Conservation (phyloP, 2,797 vertebrate species). For the Darevskia nairensis region DNA sequence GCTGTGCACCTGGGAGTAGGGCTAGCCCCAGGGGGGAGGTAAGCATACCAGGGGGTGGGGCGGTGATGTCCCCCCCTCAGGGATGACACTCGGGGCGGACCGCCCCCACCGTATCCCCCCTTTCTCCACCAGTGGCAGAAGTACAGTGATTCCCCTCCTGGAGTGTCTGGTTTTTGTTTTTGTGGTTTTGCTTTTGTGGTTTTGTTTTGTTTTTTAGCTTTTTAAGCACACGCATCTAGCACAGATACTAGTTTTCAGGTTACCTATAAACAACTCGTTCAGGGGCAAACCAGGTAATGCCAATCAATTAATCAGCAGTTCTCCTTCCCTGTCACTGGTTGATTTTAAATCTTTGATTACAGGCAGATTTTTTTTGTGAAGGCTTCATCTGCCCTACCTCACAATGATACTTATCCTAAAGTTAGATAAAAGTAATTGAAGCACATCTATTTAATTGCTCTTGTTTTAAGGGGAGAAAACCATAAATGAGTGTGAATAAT, state of each 20-base stretch:
- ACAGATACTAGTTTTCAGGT: neutral
- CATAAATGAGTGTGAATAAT: neutral
- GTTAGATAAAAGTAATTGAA: slow-evolving; percentile 22
- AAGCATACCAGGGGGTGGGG: too few relatives aligned
- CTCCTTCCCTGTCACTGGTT: neutral
- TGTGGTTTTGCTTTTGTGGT: too few relatives aligned
- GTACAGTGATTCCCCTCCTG: too few relatives aligned
- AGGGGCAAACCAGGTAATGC: neutral
- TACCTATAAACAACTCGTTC: neutral
- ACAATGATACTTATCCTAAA: slow-evolving; percentile 6
- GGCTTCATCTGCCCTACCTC: neutral
- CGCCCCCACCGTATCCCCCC: too few relatives aligned
- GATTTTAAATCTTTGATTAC: slow-evolving; percentile 1
- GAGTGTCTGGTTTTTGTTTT: too few relatives aligned
- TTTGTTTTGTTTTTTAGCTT: neutral
- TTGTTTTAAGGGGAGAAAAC: neutral
- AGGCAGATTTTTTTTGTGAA: neutral
- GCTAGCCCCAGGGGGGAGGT: too few relatives aligned
- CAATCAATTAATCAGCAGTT: neutral
- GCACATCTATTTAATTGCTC: slow-evolving; percentile 19
- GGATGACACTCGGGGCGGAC: too few relatives aligned
- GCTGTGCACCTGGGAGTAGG: too few relatives aligned
- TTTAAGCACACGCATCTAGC: neutral
- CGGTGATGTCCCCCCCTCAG: too few relatives aligned
- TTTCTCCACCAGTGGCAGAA: too few relatives aligned